Base-by-base conservation (phyloP, 2,888 invertebrate species). In the Pristionchus mayeri region DNA sequence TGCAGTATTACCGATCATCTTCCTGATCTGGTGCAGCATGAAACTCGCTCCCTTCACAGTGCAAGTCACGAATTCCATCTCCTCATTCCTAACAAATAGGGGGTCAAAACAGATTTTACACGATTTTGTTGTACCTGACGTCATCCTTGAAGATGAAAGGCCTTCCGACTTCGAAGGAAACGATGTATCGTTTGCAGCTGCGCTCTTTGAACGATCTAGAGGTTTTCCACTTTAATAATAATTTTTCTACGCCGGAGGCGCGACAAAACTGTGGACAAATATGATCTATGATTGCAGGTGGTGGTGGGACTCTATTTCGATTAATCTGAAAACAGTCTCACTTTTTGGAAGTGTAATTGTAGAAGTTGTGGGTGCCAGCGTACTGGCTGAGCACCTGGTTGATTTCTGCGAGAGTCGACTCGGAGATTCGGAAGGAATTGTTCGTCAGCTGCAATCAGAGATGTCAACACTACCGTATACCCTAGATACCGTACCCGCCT, bases 1-100 rank as follows among this genome's bases (percentile, higher is more conserved):
- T n/a, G 9, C 18, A 16, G 16, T 11, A n/a, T n/a, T 60, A 94
- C 94, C 94, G 60, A 95, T 95, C 98, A 99, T 99, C 95, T 99
- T 99, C 50, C 99, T 94, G 87, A 99, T 99, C 94, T 99, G 99
- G 94, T 99, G 98, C 89, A 99, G 93, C 97, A 99, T 98, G 93
- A 99, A 99, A 93, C 98, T 98, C 94, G 99, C 98, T 6, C 98
- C 96, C 93, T 95, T 96, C 0, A 99, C 95, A 93, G 95, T 95
- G 30, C 98, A 93, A 9, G 96, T 95, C 0, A 96, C 95, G 94
- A 97, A 98, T 93, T 99, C 98, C 90, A 96, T 88, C 30, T 90
- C 95, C 60, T 96, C 95, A 52, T 95, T 85, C 94, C 67, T 96
- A 93, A 86, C 13, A 75, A 30, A 9, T 27, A 75, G 9, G 13